Conservation (phyloP, 2,113 vertebrate genomes). For the Heloderma charlesbogerti region DNA sequence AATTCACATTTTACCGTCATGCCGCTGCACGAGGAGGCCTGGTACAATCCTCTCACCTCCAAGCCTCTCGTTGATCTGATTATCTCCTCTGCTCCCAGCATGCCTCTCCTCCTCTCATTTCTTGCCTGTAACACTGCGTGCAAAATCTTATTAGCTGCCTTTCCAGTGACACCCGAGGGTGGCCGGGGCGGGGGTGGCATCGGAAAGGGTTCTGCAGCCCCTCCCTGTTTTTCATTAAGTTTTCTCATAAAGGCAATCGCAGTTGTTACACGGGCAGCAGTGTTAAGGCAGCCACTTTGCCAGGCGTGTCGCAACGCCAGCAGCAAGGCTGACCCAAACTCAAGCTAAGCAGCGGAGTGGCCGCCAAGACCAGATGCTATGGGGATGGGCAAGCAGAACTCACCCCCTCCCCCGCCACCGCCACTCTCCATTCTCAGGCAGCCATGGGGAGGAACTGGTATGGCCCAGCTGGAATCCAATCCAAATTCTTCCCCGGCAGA, state of each 20-base stretch:
- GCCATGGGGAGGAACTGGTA: background rate
- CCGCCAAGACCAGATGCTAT: no score
- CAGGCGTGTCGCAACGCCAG: constrained; percentile 43
- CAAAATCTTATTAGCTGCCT: constrained; percentile 72
- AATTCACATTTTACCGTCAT: constrained; percentile 72
- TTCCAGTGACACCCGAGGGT: background rate
- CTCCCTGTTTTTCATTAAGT: constrained; percentile 69
- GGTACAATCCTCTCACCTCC: constrained; percentile 68
- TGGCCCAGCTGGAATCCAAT: background rate
- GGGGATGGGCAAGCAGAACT: background rate
- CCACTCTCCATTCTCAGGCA: background rate
- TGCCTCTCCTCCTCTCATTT: constrained; percentile 45
- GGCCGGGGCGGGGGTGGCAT: no score
- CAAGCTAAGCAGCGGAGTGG: rapidly evolving
- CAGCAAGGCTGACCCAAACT: background rate
- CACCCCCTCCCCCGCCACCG: no score
- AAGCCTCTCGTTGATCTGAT: constrained; percentile 73
- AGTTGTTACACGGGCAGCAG: constrained; percentile 47
- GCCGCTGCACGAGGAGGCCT: constrained; percentile 59
- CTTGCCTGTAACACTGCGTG: constrained; percentile 63
- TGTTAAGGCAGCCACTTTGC: constrained; percentile 43
- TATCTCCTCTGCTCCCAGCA: constrained; percentile 69
- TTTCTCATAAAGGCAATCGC: constrained; percentile 76
- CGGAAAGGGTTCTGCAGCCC: background rate
- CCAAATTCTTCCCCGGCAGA: background rate